Evolutionary conservation across 2,113 vertebrate species (phyloP).

Genomic region (Xenopus laevis): DNA sequence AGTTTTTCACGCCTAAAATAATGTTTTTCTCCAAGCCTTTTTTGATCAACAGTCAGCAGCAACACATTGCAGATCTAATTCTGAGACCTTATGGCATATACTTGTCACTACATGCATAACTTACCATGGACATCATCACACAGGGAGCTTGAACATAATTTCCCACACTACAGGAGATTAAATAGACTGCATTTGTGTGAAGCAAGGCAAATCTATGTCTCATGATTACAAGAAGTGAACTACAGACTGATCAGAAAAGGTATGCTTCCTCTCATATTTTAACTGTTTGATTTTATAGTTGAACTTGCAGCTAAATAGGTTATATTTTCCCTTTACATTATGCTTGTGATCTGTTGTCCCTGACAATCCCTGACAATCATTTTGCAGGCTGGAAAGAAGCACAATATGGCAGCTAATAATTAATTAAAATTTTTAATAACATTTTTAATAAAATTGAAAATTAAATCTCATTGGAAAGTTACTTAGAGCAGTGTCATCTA

Average conservation of each 20-base stretch:
- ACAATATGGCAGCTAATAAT: too few species aligned
- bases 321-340: too few species aligned
- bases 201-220: slow-evolving; percentile 60
- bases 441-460: too few species aligned
- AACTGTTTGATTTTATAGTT: too few species aligned
- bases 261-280: too few species aligned
- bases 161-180: slow-evolving; percentile 79
- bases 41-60: slow-evolving; percentile 88
- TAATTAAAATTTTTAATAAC: too few species aligned
- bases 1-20: slow-evolving; percentile 96
- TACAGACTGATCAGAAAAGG: slow-evolving; percentile 37
- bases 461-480: too few species aligned
- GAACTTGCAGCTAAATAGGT: too few species aligned
- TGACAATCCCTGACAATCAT: too few species aligned
- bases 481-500: too few species aligned
- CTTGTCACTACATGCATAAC: slow-evolving; percentile 92
- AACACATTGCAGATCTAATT: slow-evolving; percentile 94
- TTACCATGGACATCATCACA: slow-evolving; percentile 69
- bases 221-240: slow-evolving; percentile 64
- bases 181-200: slow-evolving; percentile 70
- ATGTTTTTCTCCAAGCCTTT: slow-evolving; percentile 77
- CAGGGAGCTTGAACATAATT: slow-evolving; percentile 74
- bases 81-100: slow-evolving; percentile 77
- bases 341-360: too few species aligned
- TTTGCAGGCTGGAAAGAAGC: too few species aligned